Evolutionary conservation across 2,797 vertebrate species (phyloP).

Genomic region (Tinamus major): DNA sequence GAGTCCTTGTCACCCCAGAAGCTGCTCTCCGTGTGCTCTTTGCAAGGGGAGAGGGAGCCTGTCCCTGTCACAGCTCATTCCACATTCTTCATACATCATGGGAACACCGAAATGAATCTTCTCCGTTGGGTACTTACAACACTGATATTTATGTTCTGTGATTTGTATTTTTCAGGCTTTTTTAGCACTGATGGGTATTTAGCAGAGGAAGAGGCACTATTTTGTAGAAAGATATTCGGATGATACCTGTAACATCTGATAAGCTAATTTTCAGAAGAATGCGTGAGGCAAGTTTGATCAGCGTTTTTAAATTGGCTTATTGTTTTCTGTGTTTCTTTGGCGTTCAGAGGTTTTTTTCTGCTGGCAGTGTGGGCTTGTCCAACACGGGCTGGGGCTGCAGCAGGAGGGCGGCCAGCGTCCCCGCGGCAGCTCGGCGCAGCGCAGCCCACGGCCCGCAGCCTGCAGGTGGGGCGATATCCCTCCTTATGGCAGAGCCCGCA

Average conservation of each 20-base stretch:
- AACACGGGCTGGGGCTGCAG: background rate
- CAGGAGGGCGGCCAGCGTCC: background rate
- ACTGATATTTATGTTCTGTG: background rate
- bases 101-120: background rate
- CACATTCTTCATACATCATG: background rate
- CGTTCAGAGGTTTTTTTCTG: background rate
- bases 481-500: background rate
- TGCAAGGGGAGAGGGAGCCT: background rate
- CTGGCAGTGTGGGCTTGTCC: background rate
- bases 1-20: background rate
- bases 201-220: background rate
- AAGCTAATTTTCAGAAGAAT: background rate
- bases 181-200: background rate
- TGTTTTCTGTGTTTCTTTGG: background rate
- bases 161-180: background rate
- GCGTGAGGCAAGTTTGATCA: background rate
- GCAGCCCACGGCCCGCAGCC: background rate
- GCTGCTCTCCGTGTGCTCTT: background rate
- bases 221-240: background rate
- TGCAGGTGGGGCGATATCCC: background rate
- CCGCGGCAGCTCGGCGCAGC: too few species aligned
- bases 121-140: background rate
- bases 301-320: background rate
- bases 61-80: background rate
- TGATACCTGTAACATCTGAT: background rate